Percentiles rank a stretch among this genome's conserved stretches.
Evolutionary conservation across 1,140 invertebrate genomes (phyloP).

Genomic region (Triops cancriformis): DNA sequence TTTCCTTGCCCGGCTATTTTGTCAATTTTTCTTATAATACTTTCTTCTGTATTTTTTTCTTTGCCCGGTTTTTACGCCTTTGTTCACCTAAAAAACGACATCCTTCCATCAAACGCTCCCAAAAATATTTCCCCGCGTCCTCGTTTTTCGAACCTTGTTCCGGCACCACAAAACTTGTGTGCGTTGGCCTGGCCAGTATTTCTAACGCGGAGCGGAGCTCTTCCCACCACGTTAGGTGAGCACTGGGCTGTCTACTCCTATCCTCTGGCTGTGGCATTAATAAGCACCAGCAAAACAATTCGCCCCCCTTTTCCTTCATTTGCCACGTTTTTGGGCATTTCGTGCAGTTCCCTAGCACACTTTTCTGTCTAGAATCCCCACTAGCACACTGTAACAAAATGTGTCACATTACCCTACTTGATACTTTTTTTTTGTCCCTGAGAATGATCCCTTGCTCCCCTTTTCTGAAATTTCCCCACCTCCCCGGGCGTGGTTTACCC

Average conservation of each 20-base stretch:
- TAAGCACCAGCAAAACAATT: not conserved
- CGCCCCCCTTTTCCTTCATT: not conserved
- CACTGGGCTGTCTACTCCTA: slow-evolving; percentile 5
- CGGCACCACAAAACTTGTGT: slow-evolving; percentile 4
- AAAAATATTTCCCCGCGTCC: not conserved
- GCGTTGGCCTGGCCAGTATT: slow-evolving; percentile 12
- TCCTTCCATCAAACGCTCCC: not conserved
- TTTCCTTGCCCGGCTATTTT: not conserved
- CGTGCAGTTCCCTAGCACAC: not conserved
- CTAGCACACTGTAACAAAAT: not conserved
- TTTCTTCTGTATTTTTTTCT: not conserved
- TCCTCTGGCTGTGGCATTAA: slow-evolving; percentile 9
- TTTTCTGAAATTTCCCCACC: not conserved
- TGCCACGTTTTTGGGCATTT: slow-evolving; percentile 5
- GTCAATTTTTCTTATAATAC: not conserved
- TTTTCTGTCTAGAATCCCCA: not conserved
- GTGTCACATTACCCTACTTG: not conserved
- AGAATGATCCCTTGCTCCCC: not conserved
- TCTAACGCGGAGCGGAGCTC: slow-evolving; percentile 8
- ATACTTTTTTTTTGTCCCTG: not conserved
- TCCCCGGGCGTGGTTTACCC: slow-evolving; percentile 6
- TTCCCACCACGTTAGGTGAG: slow-evolving; percentile 12
- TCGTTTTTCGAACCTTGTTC: slow-evolving; percentile 11
- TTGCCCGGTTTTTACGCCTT: not conserved
- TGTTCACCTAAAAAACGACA: not conserved